Evolutionary conservation across 2,113 vertebrate genomes (phyloP).

Genomic region (Epinephelus cyanopodus): DNA sequence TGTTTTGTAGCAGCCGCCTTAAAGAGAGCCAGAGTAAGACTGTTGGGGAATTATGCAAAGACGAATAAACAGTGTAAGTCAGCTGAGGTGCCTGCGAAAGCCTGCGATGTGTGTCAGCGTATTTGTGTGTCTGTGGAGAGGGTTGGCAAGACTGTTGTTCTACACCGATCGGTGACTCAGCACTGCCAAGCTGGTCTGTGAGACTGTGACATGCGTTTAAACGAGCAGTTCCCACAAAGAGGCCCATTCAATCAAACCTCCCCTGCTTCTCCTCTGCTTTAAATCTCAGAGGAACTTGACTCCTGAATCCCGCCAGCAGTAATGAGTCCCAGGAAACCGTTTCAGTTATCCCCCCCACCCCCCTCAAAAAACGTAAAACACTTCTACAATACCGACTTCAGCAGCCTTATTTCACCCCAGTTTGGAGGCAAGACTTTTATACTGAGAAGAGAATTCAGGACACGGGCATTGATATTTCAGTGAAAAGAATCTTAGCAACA

Average conservation of each 20-base stretch:
- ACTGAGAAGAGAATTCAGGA: slow-evolving; percentile 8
- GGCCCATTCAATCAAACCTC: slow-evolving; percentile 68
- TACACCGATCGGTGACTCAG: slow-evolving; percentile 70
- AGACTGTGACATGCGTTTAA: slow-evolving; percentile 81
- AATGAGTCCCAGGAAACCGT: slow-evolving; percentile 72
- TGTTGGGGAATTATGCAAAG: neutral
- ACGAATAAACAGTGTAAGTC: neutral
- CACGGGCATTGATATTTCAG: slow-evolving; percentile 21
- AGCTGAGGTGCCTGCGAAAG: slow-evolving; percentile 10
- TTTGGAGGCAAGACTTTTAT: slow-evolving; percentile 41
- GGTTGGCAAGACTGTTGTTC: slow-evolving; percentile 42
- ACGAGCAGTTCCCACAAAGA: slow-evolving; percentile 79
- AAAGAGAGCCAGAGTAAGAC: neutral
- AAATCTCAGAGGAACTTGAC: slow-evolving; percentile 77
- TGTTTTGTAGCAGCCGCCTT: neutral
- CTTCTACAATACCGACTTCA: slow-evolving; percentile 50
- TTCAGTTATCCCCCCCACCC: slow-evolving; percentile 39
- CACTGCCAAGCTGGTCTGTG: slow-evolving; percentile 68
- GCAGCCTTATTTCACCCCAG: slow-evolving; percentile 46
- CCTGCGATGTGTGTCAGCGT: slow-evolving; percentile 31
- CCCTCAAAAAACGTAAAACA: slow-evolving; percentile 49
- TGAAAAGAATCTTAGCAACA: slow-evolving; percentile 61
- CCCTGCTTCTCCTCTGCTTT: slow-evolving; percentile 55
- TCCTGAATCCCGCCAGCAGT: slow-evolving; percentile 60
- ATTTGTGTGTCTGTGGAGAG: slow-evolving; percentile 42